A percentile compares a stretch with the other conserved stretches of the same genome.
phyloP scores from a whole-genome alignment of 2,797 vertebrate genomes.

The Eospalax fontanierii region DNA sequence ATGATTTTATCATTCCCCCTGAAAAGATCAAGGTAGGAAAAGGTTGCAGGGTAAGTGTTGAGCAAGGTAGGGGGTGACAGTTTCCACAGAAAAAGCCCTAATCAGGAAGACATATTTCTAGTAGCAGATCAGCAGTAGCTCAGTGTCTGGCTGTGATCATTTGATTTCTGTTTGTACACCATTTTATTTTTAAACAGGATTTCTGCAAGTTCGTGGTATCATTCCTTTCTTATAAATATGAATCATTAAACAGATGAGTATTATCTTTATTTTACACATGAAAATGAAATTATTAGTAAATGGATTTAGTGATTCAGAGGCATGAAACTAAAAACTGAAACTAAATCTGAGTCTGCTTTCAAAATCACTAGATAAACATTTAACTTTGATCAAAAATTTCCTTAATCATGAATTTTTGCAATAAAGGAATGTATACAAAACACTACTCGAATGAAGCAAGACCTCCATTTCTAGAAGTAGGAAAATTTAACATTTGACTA shows the following conservation, averaged over 20 bases:
- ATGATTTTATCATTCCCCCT: background rate
- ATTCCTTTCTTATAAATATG: slow-evolving; percentile 40
- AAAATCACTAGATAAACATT: slow-evolving; percentile 40
- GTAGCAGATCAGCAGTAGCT: background rate
- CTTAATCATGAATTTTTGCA: background rate
- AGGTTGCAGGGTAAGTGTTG: background rate
- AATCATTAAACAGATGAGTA: background rate
- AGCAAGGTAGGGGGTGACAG: background rate
- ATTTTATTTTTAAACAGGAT: background rate
- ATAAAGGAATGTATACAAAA: slow-evolving; percentile 7
- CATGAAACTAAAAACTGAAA: slow-evolving; percentile 62
- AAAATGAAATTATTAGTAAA: slow-evolving; percentile 15
- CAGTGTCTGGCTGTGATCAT: background rate
- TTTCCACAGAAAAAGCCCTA: background rate
- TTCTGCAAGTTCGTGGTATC: slow-evolving; percentile 1
- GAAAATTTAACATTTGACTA: background rate
- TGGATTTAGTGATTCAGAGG: slow-evolving; percentile 8
- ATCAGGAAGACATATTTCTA: slow-evolving; percentile 19
- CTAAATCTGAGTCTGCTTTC: slow-evolving; percentile 7
- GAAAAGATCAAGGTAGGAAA: slow-evolving; percentile 4
- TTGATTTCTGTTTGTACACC: background rate
- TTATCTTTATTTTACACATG: background rate
- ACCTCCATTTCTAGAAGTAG: slow-evolving; percentile 19
- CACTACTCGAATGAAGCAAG: background rate
- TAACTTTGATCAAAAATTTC: background rate